These are phyloP conservation scores for Chrysoperla carnea DNA, from an alignment of 1,140 invertebrate genomes.

Conservation along the genomic window DNA sequence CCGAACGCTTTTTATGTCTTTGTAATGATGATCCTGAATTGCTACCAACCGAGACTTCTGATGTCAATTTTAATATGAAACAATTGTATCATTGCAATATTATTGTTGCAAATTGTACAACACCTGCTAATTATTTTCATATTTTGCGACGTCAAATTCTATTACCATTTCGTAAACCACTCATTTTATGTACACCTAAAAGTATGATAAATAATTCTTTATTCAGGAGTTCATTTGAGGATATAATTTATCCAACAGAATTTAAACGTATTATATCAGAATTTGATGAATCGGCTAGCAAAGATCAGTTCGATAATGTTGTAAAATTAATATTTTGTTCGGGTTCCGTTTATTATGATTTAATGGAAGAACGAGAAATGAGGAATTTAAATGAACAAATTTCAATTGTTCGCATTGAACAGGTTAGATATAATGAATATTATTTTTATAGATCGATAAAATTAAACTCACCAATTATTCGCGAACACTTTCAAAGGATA, in stretches of 20 bases:
- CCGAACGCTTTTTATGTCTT: conserved; percentile 70
- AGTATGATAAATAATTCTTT: conserved; percentile 51
- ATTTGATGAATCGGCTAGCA: conserved; percentile 15
- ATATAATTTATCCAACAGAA: conserved; percentile 37
- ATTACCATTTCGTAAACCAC: conserved; percentile 65
- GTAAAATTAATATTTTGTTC: conserved; percentile 60
- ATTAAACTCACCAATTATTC: too few relatives aligned
- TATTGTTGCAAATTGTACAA: conserved; percentile 67
- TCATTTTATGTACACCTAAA: conserved; percentile 71
- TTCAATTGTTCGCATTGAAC: conserved; percentile 66
- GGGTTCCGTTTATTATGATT: conserved; percentile 75
- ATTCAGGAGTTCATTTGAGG: conserved; percentile 49
- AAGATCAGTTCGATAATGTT: conserved; percentile 32
- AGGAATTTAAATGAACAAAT: conserved; percentile 47
- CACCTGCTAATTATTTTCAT: conserved; percentile 77
- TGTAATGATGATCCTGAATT: conserved; percentile 51
- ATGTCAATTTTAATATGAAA: conserved; percentile 51
- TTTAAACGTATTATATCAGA: too few relatives aligned
- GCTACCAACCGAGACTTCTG: conserved; percentile 19
- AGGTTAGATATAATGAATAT: conserved; percentile 40
- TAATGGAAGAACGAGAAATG: conserved; percentile 45
- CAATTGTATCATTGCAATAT: conserved; percentile 72
- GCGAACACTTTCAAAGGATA: too few relatives aligned
- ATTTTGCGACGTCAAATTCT: conserved; percentile 62
- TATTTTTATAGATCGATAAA: too few relatives aligned